A percentile compares a stretch with the other conserved stretches of the same genome.
These are phyloP conservation scores for Vulpes vulpes DNA, from an alignment of 2,113 vertebrate species.

Conservation along the genomic window DNA sequence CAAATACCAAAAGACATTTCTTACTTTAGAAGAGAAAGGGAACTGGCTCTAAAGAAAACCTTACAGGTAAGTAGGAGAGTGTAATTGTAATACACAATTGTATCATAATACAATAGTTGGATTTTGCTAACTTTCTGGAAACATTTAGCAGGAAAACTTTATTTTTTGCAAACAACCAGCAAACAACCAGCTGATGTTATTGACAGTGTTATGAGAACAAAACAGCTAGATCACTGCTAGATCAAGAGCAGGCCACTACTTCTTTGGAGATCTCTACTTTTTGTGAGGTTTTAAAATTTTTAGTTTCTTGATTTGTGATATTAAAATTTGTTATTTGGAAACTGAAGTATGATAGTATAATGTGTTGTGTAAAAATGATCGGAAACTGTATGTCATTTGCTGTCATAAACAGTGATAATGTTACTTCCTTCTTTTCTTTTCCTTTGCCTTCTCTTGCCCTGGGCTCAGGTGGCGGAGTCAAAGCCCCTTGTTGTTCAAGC, in stretches of 20 bases:
- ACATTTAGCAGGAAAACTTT: not conserved
- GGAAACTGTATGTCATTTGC: not conserved
- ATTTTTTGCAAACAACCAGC: not conserved
- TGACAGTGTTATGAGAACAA: not conserved
- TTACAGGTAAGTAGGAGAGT: constrained; percentile 82
- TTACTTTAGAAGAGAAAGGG: constrained; percentile 88
- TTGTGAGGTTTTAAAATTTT: constrained; percentile 10
- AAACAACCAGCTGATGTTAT: not conserved
- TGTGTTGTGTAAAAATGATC: not conserved
- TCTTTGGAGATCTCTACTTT: not conserved
- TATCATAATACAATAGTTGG: not conserved
- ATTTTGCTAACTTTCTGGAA: not conserved
- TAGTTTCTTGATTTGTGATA: not conserved
- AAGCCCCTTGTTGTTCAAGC: constrained; percentile 86
- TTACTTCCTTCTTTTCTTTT: not conserved
- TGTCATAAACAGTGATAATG: not conserved
- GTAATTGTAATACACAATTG: not conserved
- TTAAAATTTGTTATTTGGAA: constrained; percentile 43
- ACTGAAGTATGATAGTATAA: not conserved
- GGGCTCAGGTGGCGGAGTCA: constrained; percentile 77
- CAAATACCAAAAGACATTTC: constrained; percentile 87
- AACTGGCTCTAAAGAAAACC: constrained; percentile 85
- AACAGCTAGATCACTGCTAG: not conserved
- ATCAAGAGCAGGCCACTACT: not conserved
- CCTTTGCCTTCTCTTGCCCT: not conserved